A percentile compares a stretch with the other conserved stretches of the same genome.
These are phyloP conservation scores for Alviniconcha marisindica DNA, from an alignment of 1,140 invertebrate species.

Conservation along the genomic window DNA sequence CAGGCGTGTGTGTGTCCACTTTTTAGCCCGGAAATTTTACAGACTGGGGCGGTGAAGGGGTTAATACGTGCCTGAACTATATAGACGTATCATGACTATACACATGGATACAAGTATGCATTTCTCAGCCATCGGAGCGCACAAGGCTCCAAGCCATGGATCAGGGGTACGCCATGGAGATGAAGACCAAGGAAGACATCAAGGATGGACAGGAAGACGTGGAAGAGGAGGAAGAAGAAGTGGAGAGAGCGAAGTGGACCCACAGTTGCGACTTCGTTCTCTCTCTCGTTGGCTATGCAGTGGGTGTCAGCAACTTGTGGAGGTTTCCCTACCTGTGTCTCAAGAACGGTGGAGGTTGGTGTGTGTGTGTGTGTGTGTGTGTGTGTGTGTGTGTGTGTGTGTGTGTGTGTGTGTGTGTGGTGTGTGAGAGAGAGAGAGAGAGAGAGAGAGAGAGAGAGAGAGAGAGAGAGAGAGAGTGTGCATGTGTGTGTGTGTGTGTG, in stretches of 20 bases:
- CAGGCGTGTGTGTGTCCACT: no score
- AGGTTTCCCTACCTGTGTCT: slow-evolving; percentile 94
- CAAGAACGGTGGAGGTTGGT: slow-evolving; percentile 90
- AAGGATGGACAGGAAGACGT: not conserved
- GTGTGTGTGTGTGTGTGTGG: no score
- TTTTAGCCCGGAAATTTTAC: no score
- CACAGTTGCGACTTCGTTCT: slow-evolving; percentile 75
- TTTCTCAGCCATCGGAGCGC: not conserved
- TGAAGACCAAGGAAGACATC: not conserved
- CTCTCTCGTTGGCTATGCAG: slow-evolving; percentile 74
- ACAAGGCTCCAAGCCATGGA: not conserved
- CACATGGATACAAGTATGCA: not conserved
- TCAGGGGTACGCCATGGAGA: no score
- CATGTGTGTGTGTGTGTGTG: no score
- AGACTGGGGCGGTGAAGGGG: no score
- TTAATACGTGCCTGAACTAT: not conserved
- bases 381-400: no score
- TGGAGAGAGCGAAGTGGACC: not conserved
- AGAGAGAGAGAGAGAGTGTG: no score
- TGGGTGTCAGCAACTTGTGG: slow-evolving; percentile 90
- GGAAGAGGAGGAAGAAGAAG: not conserved
- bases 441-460: no score
- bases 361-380: no score
- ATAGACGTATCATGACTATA: not conserved
- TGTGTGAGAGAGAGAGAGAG: no score